These are phyloP conservation scores for Indri indri DNA, from an alignment of 2,113 vertebrate genomes.

Conservation along the genomic window DNA sequence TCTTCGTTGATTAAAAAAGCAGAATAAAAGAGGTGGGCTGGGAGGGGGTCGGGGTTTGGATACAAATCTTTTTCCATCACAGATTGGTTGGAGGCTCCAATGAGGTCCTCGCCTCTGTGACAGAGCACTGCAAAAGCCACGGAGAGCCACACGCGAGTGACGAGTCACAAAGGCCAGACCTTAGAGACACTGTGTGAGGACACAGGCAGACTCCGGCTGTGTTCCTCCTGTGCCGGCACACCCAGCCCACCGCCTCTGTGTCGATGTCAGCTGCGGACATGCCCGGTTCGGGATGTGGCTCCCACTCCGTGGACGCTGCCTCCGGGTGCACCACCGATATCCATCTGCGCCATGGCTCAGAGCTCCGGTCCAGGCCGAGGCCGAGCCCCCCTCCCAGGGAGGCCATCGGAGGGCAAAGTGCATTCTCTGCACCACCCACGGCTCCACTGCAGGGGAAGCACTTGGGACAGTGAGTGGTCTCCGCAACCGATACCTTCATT, in stretches of 20 bases:
- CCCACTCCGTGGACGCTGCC: not conserved
- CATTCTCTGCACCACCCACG: not conserved
- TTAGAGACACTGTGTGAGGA: not conserved
- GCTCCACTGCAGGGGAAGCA: not conserved
- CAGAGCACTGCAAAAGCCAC: not conserved
- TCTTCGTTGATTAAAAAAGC: not conserved
- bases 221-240: not conserved
- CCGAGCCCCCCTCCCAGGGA: not conserved
- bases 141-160: not conserved
- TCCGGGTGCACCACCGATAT: not conserved
- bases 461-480: not conserved
- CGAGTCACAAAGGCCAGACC: not conserved
- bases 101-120: not conserved
- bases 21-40: not conserved
- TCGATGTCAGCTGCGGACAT: not conserved
- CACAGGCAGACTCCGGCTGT: too few relatives aligned
- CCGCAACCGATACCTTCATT: too few relatives aligned
- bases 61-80: not conserved
- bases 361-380: not conserved
- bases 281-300: not conserved
- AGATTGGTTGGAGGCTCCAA: not conserved
- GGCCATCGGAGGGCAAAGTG: fast-evolving
- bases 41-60: not conserved
- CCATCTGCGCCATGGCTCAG: not conserved
- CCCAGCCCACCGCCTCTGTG: not conserved